Percentiles rank a stretch among this genome's conserved stretches.
Conservation (phyloP, 2,113 vertebrate species). For the Phoxinus phoxinus region DNA sequence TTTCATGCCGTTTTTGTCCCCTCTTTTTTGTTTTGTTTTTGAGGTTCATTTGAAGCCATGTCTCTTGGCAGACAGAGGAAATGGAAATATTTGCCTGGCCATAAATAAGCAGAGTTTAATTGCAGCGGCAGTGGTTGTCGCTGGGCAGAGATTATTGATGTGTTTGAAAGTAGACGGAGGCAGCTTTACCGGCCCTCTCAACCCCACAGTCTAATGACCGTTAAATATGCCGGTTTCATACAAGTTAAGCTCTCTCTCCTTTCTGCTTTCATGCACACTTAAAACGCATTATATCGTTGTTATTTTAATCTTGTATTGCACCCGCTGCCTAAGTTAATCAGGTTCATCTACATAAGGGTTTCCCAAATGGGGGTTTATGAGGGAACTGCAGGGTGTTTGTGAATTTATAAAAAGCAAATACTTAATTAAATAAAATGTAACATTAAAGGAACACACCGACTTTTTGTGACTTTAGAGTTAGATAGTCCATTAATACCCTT, state of each 20-base stretch:
- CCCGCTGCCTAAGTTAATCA: too few species aligned
- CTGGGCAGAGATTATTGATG: slow-evolving; percentile 61
- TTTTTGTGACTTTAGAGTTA: too few species aligned
- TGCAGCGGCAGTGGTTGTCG: slow-evolving; percentile 58
- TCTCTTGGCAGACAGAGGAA: slow-evolving; percentile 62
- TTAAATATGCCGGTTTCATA: neutral
- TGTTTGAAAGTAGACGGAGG: slow-evolving; percentile 36
- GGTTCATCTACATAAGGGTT: neutral
- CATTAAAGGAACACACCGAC: too few species aligned
- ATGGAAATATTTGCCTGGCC: slow-evolving; percentile 70
- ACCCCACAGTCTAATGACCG: neutral
- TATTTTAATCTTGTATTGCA: neutral
- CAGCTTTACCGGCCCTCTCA: slow-evolving; percentile 6
- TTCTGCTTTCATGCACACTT: neutral
- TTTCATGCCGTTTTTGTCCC: slow-evolving; percentile 50
- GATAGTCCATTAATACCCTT: too few species aligned
- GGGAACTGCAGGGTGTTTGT: too few species aligned
- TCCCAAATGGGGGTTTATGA: neutral
- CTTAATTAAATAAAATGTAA: neutral
- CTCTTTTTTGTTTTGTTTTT: slow-evolving; percentile 47
- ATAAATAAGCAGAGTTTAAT: slow-evolving; percentile 69
- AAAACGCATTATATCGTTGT: neutral
- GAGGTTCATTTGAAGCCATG: slow-evolving; percentile 43
- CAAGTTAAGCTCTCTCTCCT: neutral
- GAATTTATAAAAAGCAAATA: neutral